Conservation (phyloP, 2,888 invertebrate species). For the Drosophila mercatorum region DNA sequence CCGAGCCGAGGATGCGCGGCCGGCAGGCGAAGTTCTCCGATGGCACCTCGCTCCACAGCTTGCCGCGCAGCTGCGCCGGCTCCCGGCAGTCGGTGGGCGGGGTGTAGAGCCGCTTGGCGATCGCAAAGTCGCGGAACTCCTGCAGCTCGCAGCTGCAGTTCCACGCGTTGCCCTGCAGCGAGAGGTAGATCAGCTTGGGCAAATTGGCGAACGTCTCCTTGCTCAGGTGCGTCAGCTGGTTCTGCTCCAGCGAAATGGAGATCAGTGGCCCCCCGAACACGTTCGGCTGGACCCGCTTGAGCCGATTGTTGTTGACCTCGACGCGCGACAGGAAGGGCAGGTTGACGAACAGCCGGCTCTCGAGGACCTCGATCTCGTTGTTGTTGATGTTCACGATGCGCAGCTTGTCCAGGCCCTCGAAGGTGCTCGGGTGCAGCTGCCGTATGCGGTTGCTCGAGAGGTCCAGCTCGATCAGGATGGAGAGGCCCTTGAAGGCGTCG, state of each 20-base stretch:
- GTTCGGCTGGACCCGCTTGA: conserved; percentile 89
- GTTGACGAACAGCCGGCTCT: conserved; percentile 91
- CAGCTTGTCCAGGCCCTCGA: conserved; percentile 89
- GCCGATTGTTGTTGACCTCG: conserved; percentile 90
- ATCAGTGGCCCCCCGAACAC: conserved; percentile 90
- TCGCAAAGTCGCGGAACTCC: conserved; percentile 91
- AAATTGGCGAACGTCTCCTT: conserved; percentile 88
- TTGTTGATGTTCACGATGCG: conserved; percentile 90
- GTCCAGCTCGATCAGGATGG: conserved; percentile 92
- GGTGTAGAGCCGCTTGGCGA: conserved; percentile 90
- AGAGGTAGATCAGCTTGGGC: conserved; percentile 89
- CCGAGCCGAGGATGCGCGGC: conserved; percentile 87
- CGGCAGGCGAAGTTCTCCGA: conserved; percentile 92
- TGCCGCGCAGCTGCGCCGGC: conserved; percentile 89
- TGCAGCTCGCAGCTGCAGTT: conserved; percentile 94
- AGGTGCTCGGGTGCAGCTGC: conserved; percentile 88
- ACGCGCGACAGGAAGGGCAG: conserved; percentile 90
- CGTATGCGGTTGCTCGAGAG: conserved; percentile 90
- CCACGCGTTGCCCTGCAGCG: conserved; percentile 93
- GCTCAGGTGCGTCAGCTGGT: conserved; percentile 89
- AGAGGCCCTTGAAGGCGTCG: conserved; percentile 90
- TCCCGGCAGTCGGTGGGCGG: conserved; percentile 90
- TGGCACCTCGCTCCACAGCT: conserved; percentile 90
- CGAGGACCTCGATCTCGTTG: conserved; percentile 90
- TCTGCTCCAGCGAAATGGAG: conserved; percentile 89